These are phyloP conservation scores for Hirtodrosophila histrioides DNA, from an alignment of 2,888 invertebrate species.

Conservation along the genomic window DNA sequence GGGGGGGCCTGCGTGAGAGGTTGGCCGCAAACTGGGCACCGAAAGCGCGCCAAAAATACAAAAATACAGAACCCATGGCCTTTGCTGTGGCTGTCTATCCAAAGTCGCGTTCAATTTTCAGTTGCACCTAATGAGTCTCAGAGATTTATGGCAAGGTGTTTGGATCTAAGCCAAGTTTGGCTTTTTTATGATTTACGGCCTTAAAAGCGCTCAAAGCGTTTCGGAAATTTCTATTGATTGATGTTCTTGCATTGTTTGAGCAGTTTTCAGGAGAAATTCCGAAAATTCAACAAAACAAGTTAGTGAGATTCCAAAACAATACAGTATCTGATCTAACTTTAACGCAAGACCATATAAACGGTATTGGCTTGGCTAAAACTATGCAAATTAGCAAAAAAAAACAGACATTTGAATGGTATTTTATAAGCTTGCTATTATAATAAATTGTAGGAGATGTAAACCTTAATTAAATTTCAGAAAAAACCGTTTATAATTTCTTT, in stretches of 20 bases:
- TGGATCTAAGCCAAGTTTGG: conserved; percentile 65
- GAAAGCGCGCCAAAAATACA: conserved; percentile 67
- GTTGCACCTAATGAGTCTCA: conserved; percentile 71
- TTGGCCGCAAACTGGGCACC: conserved; percentile 18
- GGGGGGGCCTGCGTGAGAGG: conserved; percentile 20
- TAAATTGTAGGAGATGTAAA: no score
- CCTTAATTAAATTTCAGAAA: no score
- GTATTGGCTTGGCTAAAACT: no score
- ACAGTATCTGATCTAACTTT: not conserved
- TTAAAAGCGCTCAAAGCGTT: conserved; percentile 59
- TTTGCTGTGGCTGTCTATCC: conserved; percentile 6
- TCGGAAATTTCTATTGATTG: conserved; percentile 67
- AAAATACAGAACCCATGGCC: conserved; percentile 22
- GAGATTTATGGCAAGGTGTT: conserved; percentile 72
- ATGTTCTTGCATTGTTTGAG: conserved; percentile 44
- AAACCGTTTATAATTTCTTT: no score
- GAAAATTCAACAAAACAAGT: not conserved
- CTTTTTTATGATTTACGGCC: conserved; percentile 61
- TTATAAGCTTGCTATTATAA: no score
- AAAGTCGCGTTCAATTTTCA: conserved; percentile 57
- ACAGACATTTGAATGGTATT: no score
- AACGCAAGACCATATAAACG: no score
- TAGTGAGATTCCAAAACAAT: not conserved
- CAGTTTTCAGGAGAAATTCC: conserved; percentile 31
- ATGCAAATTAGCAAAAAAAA: no score